Evolutionary conservation across 2,888 invertebrate genomes (phyloP).

Genomic region (Leptura quadrifasciata): DNA sequence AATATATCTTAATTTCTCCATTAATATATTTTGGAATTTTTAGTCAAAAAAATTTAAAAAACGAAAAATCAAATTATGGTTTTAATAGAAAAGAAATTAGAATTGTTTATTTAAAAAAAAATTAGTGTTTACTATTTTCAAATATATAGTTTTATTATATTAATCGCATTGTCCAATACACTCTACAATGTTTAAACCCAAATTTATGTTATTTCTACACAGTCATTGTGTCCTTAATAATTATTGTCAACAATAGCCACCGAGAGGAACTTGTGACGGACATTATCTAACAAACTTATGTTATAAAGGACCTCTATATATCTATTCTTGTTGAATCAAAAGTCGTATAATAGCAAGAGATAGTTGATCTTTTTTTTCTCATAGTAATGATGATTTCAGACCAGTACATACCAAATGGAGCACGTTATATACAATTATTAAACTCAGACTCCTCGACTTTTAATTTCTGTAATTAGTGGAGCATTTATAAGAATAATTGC

Average conservation of each 20-base stretch:
- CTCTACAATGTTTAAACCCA: no score
- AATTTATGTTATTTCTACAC: neutral
- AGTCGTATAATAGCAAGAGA: no score
- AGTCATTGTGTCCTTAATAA: neutral
- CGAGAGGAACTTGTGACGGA: neutral
- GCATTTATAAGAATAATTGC: neutral
- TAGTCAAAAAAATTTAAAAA: no score
- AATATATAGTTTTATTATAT: no score
- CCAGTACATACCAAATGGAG: neutral
- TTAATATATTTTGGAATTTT: no score
- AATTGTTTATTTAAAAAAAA: no score
- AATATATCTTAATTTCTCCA: no score
- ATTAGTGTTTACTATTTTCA: no score
- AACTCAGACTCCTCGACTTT: neutral
- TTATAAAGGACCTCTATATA: neutral
- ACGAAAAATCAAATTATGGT: no score
- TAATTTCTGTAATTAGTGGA: conserved; percentile 18
- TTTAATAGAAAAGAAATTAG: no score
- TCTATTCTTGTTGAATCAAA: neutral
- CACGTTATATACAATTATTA: neutral
- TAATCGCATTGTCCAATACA: no score
- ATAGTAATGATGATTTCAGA: neutral
- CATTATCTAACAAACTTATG: neutral
- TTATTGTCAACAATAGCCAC: neutral
- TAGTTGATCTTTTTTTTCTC: neutral